Base-by-base conservation (phyloP, 2,113 vertebrate species). In the Heteronetta atricapilla region DNA sequence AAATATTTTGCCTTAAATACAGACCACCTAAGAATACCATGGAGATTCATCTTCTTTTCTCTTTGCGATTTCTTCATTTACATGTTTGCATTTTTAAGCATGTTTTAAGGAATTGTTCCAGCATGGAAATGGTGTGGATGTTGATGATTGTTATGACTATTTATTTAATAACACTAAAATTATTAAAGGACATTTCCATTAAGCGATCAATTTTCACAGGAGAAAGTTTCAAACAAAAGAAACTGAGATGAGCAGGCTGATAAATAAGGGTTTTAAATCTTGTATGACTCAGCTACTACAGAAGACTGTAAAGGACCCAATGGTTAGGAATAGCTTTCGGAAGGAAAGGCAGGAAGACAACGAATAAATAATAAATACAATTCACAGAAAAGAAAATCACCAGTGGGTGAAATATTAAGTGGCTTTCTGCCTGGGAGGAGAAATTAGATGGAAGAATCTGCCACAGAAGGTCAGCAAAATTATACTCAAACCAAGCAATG, bases 61-160 rank as follows among this genome's bases (percentile, higher is more conserved):
- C 68, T 87, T 76, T 96, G 62, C 90, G 46, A 89, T 90, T 94
- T 96, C 89, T 82, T 86, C 84, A 72, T 93, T 38, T 82, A 38
- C 50, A 31, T 81, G 76, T 91, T 96, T 96, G 95, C 83, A 83
- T 84, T 92, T 96, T 89, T 28, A 92, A 96, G 97, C 97, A 97
- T 98, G 97, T 87, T 97, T 93, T 95, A 96, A 96, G 68, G 81
- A 90, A 55, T 73, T 82, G 62, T 89, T 85, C 90, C 86, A 92
- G 98, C 98, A 97, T 97, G 97, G 86, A 94, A 84, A 56, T 77
- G 70, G 46, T 96, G 92, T 97, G 93, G 91, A 70, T 97, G 52
- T 59, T 26, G 12, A 90, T 82, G 68, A 80, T 42, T 94, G 66
- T 53, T 94, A 63, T 67, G 33, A 75, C 79, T 91, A 64, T 97